Percentiles rank a stretch among this genome's conserved stretches.
Evolutionary conservation across 2,888 invertebrate species (phyloP).

Genomic region (Neelides folsomi): DNA sequence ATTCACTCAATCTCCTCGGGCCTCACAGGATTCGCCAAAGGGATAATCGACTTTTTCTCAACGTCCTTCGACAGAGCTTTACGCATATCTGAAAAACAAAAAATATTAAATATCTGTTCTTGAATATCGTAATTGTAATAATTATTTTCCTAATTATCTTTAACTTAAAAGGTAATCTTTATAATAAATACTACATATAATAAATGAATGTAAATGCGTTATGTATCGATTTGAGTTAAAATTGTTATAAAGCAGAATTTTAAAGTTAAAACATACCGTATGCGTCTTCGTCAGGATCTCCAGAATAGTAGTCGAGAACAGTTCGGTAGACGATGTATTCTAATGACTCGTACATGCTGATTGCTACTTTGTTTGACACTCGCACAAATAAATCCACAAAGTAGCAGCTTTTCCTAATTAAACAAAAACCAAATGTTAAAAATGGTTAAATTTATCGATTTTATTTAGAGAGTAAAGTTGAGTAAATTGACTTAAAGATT

Average conservation of each 20-base stretch:
- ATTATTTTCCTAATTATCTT: too few relatives aligned
- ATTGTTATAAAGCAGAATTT: too few relatives aligned
- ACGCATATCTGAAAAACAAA: slow-evolving; percentile 70
- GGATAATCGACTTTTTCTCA: slow-evolving; percentile 81
- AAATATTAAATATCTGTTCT: slow-evolving; percentile 37
- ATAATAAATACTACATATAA: too few relatives aligned
- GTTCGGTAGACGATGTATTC: slow-evolving; percentile 94
- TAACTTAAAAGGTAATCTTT: not conserved
- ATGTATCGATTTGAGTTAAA: too few relatives aligned
- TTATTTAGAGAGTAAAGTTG: not conserved
- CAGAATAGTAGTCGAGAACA: slow-evolving; percentile 95
- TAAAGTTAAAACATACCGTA: slow-evolving; percentile 62
- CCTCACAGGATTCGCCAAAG: slow-evolving; percentile 81
- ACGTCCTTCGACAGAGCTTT: slow-evolving; percentile 90
- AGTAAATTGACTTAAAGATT: not conserved
- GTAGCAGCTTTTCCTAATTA: slow-evolving; percentile 85
- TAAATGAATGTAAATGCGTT: too few relatives aligned
- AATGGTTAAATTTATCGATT: not conserved
- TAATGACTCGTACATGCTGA: slow-evolving; percentile 89
- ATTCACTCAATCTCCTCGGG: slow-evolving; percentile 79
- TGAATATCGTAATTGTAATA: too few relatives aligned
- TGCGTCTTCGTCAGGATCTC: slow-evolving; percentile 96
- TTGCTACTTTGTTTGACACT: slow-evolving; percentile 92
- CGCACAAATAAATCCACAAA: slow-evolving; percentile 98
- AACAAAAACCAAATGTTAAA: not conserved